Percentiles rank a stretch among this genome's conserved stretches.
Conservation (phyloP, 2,888 invertebrate genomes). For the Nymphalis urticae region DNA sequence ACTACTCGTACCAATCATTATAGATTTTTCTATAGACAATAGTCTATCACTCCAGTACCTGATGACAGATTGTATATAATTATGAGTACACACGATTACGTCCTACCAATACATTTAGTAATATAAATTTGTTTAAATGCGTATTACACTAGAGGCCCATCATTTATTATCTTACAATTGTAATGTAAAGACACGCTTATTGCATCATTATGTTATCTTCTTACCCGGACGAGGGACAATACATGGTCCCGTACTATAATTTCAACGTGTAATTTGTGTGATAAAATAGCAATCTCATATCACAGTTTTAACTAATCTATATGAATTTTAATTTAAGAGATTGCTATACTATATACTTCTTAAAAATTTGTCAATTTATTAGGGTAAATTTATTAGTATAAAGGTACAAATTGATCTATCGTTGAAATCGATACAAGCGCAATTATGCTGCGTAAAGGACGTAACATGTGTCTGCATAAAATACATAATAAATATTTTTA, state of each 20-base stretch:
- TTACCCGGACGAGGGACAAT: neutral
- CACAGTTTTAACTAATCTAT: slow-evolving; percentile 58
- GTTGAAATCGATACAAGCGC: neutral
- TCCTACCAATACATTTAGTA: neutral
- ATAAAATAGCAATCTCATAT: slow-evolving; percentile 53
- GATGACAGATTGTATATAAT: neutral
- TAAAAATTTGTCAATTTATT: neutral
- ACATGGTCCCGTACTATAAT: neutral
- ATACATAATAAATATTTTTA: neutral
- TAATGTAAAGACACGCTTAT: neutral
- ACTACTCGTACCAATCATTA: neutral
- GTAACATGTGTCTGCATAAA: slow-evolving; percentile 7
- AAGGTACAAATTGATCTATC: neutral
- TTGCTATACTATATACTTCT: neutral
- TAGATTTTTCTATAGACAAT: neutral
- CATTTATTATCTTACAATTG: neutral
- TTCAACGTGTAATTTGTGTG: slow-evolving; percentile 3
- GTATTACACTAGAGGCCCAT: slow-evolving; percentile 6
- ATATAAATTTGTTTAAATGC: neutral
- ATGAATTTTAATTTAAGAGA: slow-evolving; percentile 20
- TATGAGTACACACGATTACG: slow-evolving; percentile 7
- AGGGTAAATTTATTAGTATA: too few relatives aligned
- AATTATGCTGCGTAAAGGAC: slow-evolving; percentile 1
- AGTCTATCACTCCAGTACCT: neutral
- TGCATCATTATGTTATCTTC: neutral